phyloP scores from a whole-genome alignment of 2,888 invertebrate genomes.

The Noctua janthina region DNA sequence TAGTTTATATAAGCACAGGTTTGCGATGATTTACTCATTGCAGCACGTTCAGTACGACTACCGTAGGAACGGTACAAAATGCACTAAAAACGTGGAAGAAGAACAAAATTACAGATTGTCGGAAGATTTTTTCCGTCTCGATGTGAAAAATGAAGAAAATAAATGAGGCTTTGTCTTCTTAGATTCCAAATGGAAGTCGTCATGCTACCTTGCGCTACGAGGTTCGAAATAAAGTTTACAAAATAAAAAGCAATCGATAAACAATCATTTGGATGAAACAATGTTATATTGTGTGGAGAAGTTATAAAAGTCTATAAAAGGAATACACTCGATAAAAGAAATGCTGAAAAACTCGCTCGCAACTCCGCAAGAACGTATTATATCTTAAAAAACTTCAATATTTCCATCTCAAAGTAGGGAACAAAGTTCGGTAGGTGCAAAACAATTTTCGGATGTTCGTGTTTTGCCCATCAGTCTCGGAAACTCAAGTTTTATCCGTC shows the following conservation, averaged over 20 bases:
- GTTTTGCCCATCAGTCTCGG: conserved; percentile 63
- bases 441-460: conserved; percentile 68
- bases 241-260: conserved; percentile 5
- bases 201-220: background rate
- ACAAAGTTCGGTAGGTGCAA: conserved; percentile 65
- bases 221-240: background rate
- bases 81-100: background rate
- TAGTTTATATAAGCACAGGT: too few relatives aligned
- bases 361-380: conserved; percentile 48
- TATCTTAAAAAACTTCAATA: conserved; percentile 59
- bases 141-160: background rate
- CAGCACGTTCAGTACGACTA: background rate
- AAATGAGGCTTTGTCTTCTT: background rate
- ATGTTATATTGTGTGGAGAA: conserved; percentile 19
- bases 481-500: conserved; percentile 62
- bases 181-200: background rate
- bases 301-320: conserved; percentile 19
- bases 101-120: background rate
- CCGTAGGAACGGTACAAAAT: background rate
- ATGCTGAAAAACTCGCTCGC: conserved; percentile 48
- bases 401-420: conserved; percentile 62
- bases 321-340: conserved; percentile 47
- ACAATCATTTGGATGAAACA: conserved; percentile 4
- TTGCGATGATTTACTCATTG: too few relatives aligned
- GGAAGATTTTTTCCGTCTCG: background rate